Conservation (phyloP, 1,140 invertebrate genomes). For the Cyphomyrmex costatus region DNA sequence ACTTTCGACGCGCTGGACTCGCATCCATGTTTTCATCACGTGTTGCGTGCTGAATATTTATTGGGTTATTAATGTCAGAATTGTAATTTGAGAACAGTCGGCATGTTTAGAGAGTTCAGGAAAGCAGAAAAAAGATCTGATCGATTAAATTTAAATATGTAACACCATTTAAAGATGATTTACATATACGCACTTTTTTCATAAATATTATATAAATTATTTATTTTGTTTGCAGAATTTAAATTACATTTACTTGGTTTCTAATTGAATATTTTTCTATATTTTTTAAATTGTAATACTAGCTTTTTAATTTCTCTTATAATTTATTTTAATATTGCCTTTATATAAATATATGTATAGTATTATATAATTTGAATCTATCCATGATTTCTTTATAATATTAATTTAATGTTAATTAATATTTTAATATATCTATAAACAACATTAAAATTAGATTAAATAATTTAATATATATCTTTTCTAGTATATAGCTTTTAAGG, state of each 20-base stretch:
- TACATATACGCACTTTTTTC: not conserved
- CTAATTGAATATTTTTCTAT: not conserved
- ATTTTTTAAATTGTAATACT: not conserved
- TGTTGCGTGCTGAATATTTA: slow-evolving; percentile 40
- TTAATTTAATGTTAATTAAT: slow-evolving; percentile 6
- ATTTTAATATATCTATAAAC: not conserved
- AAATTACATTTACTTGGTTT: not conserved
- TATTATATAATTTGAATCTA: not conserved
- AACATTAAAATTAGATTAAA: too few relatives aligned
- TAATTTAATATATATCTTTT: not conserved
- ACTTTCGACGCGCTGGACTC: not conserved
- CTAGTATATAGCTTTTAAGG: not conserved
- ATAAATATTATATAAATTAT: slow-evolving; percentile 2
- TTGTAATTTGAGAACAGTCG: not conserved
- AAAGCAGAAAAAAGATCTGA: not conserved
- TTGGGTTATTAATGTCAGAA: slow-evolving; percentile 30
- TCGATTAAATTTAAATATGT: slow-evolving; percentile 12
- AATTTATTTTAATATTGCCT: not conserved
- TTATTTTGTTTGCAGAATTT: slow-evolving; percentile 13
- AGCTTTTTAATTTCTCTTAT: not conserved
- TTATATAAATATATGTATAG: too few relatives aligned
- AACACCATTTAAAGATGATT: not conserved
- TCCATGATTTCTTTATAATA: not conserved
- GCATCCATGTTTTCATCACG: not conserved
- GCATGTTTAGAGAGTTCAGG: not conserved